A percentile compares a stretch with the other conserved stretches of the same genome.
Conservation (phyloP, 1,140 invertebrate species). For the Drosophila paulistorum region DNA sequence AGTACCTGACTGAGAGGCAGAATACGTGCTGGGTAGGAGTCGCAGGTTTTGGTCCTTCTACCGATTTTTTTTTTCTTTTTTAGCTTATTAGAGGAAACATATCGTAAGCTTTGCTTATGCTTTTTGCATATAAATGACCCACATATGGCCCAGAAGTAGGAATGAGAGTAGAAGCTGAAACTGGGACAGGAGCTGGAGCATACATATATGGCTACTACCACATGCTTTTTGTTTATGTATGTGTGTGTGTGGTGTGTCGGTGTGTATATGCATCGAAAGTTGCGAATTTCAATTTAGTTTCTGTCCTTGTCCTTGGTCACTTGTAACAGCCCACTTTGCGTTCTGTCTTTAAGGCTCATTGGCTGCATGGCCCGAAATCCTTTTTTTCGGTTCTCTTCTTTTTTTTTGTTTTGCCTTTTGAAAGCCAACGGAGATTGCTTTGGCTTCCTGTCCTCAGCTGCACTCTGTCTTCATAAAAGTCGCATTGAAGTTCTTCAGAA, state of each 20-base stretch:
- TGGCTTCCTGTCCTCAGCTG: conserved; percentile 48
- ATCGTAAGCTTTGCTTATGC: conserved; percentile 65
- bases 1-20: conserved; percentile 36
- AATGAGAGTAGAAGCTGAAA: conserved; percentile 2
- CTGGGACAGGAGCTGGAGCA: conserved; percentile 6
- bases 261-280: neutral
- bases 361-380: conserved; percentile 39
- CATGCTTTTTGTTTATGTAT: conserved; percentile 13
- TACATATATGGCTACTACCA: conserved; percentile 15
- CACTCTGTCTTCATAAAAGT: conserved; percentile 76
- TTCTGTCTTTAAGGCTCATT: conserved; percentile 48
- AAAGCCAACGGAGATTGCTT: conserved; percentile 26
- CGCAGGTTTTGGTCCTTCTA: conserved; percentile 3
- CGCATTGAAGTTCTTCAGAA: conserved; percentile 43
- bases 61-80: conserved; percentile 15
- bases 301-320: conserved; percentile 46
- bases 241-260: conserved; percentile 5
- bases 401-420: neutral
- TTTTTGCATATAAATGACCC: conserved; percentile 79
- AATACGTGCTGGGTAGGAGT: conserved; percentile 34
- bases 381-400: conserved; percentile 16
- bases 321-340: conserved; percentile 50
- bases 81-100: conserved; percentile 69
- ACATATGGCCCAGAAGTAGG: conserved; percentile 36
- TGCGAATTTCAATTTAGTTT: conserved; percentile 47